phyloP scores from a whole-genome alignment of 2,888 invertebrate species.

The Clunio marinus region DNA sequence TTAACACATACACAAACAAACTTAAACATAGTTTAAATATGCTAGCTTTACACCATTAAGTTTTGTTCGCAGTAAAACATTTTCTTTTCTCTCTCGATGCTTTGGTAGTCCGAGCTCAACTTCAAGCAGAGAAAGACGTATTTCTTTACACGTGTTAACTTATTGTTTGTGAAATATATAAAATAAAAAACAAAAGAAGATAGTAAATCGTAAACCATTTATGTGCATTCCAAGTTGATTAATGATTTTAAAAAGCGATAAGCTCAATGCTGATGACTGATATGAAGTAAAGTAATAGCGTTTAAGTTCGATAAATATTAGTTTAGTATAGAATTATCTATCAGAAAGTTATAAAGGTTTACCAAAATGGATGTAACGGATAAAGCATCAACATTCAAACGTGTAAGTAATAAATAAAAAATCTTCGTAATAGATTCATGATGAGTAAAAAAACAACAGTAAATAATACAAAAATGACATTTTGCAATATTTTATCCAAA shows the following conservation, averaged over 20 bases:
- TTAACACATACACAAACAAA: too few species aligned
- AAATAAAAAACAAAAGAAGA: background rate
- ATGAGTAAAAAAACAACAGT: background rate
- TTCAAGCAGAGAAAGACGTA: background rate
- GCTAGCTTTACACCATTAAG: background rate
- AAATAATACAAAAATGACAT: background rate
- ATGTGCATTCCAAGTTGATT: background rate
- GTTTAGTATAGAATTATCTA: background rate
- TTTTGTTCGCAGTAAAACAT: background rate
- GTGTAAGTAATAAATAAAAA: conserved; percentile 17
- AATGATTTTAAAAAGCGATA: background rate
- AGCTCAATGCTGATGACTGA: background rate
- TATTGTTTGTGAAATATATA: background rate
- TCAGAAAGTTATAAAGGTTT: background rate
- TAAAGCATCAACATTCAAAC: conserved; percentile 26
- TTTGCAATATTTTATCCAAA: background rate
- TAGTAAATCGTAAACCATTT: background rate
- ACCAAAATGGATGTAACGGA: conserved; percentile 32
- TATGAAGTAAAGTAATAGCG: background rate
- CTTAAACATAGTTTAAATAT: background rate
- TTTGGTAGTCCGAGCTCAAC: background rate
- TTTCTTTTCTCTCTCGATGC: conserved; percentile 9
- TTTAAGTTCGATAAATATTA: background rate
- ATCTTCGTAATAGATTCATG: background rate
- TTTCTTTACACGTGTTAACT: background rate